These are phyloP conservation scores for Sebastes iracundus DNA, from an alignment of 2,797 vertebrate species.

Conservation along the genomic window DNA sequence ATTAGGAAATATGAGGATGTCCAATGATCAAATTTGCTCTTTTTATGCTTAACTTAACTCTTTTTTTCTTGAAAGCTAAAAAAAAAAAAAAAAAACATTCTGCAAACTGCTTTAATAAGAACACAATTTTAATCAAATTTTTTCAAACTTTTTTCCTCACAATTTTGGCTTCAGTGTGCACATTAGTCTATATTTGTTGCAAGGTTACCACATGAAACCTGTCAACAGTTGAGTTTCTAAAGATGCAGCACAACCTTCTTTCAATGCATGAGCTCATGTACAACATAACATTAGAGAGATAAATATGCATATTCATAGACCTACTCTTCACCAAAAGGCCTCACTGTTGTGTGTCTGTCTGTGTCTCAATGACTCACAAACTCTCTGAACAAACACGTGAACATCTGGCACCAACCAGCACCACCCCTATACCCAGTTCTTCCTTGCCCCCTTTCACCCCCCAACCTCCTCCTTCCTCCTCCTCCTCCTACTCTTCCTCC, in stretches of 20 bases:
- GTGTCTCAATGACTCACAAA: background rate
- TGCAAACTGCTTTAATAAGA: background rate
- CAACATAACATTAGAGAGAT: constrained; percentile 10
- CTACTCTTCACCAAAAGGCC: constrained; percentile 26
- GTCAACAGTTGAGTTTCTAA: constrained; percentile 4
- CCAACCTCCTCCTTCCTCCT: background rate
- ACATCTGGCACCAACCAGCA: constrained; percentile 54
- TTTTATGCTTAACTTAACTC: background rate
- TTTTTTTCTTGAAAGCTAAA: background rate
- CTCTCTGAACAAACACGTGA: constrained; percentile 20
- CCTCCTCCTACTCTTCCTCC: background rate
- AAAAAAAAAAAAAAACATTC: background rate
- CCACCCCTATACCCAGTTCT: background rate
- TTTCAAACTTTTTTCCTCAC: background rate
- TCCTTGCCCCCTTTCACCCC: background rate
- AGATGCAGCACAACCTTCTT: constrained; percentile 30
- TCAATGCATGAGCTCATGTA: constrained; percentile 32
- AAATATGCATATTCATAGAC: constrained; percentile 62
- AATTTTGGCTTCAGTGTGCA: background rate
- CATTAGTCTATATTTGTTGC: constrained; percentile 1
- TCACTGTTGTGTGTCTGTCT: background rate
- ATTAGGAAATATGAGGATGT: background rate
- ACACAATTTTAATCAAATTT: background rate
- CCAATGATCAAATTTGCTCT: background rate
- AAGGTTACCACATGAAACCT: constrained; percentile 19